phyloP scores from a whole-genome alignment of 2,888 invertebrate genomes.

The Philhelius pedissequus region DNA sequence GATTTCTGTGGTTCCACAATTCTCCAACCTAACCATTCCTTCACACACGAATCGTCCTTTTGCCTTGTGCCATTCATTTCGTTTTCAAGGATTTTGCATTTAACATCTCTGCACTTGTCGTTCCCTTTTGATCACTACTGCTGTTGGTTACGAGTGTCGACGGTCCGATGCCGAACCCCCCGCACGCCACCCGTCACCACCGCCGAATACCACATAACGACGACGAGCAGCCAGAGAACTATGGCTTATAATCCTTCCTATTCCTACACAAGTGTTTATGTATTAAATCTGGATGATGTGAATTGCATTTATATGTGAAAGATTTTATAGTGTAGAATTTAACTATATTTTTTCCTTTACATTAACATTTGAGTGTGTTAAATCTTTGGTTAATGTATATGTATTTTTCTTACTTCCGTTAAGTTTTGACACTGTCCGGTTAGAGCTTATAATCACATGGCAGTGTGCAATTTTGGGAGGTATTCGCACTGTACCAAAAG shows the following conservation, averaged over 20 bases:
- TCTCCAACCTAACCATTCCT: neutral
- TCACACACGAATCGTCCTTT: neutral
- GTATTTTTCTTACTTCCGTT: constrained; percentile 18
- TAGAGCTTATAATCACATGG: constrained; percentile 29
- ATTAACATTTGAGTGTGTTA: constrained; percentile 9
- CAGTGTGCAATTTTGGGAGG: no score
- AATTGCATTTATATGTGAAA: constrained; percentile 29
- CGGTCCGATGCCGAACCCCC: no score
- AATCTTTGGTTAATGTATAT: constrained; percentile 30
- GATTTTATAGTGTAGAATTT: neutral
- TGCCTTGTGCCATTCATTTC: constrained; percentile 14
- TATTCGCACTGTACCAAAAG: no score
- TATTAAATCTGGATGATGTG: constrained; percentile 24
- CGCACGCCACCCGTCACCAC: no score
- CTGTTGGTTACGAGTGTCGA: neutral
- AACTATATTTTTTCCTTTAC: neutral
- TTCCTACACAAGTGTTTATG: neutral
- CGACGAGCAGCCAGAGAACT: neutral
- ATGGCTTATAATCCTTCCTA: neutral
- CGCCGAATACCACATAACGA: neutral
- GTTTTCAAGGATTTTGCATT: constrained; percentile 45
- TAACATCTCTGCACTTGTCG: constrained; percentile 42
- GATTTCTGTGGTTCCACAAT: constrained; percentile 45
- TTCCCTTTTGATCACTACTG: constrained; percentile 9
- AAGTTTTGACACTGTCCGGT: constrained; percentile 50